Percentiles rank a stretch among this genome's conserved stretches.
phyloP scores from a whole-genome alignment of 2,797 vertebrate genomes.

The Chrysocyon brachyurus region DNA sequence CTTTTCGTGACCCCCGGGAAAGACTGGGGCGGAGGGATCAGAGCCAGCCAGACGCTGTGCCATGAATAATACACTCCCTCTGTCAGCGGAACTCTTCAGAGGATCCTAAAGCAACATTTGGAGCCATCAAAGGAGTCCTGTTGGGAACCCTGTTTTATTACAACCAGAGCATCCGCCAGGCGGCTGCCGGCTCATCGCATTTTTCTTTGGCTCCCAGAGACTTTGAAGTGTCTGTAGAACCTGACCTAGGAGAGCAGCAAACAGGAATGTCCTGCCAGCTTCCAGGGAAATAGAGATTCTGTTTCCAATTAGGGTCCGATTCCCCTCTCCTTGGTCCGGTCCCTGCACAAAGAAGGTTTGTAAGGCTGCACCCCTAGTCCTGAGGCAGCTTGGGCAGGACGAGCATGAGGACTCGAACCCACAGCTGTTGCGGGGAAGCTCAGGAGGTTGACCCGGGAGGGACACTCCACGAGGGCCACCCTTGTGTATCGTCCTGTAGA shows the following conservation, averaged over 20 bases:
- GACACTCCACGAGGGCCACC: not conserved
- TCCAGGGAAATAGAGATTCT: conserved; percentile 72
- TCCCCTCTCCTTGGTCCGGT: conserved; percentile 42
- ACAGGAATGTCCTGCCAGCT: conserved; percentile 43
- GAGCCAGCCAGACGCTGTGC: not conserved
- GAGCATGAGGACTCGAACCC: not conserved
- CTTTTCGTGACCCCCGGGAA: not conserved
- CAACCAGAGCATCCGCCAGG: conserved; percentile 59
- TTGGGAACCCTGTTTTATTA: conserved; percentile 75
- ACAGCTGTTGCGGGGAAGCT: not conserved
- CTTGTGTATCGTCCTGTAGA: not conserved
- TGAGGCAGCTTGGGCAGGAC: not conserved
- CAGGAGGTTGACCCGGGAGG: not conserved
- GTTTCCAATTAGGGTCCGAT: conserved; percentile 51
- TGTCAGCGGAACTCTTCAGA: conserved; percentile 43
- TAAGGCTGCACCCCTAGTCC: not conserved
- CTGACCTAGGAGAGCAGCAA: conserved; percentile 70
- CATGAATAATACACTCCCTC: conserved; percentile 8
- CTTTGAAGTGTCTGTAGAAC: conserved; percentile 77
- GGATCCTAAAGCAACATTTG: conserved; percentile 60
- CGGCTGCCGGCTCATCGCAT: not conserved
- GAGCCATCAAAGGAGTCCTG: conserved; percentile 77
- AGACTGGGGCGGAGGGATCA: not conserved
- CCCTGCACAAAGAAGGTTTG: conserved; percentile 69
- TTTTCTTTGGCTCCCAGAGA: conserved; percentile 58